Evolutionary conservation across 2,113 vertebrate genomes (phyloP).

Genomic region (Suricata suricatta): DNA sequence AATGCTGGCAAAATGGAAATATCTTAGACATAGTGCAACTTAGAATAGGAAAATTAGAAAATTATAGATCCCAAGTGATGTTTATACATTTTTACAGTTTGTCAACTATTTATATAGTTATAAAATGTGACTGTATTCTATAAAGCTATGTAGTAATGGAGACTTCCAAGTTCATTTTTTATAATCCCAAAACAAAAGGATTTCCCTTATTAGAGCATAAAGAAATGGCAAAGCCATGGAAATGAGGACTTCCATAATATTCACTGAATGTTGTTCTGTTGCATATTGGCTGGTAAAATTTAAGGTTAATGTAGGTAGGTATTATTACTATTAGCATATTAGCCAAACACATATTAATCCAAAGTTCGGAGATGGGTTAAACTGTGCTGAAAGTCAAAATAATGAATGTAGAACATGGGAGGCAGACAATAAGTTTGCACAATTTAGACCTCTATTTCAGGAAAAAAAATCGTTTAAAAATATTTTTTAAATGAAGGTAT

Average conservation of each 20-base stretch:
- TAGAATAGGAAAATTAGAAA: background rate
- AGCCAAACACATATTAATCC: background rate
- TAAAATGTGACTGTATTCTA: background rate
- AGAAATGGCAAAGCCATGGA: background rate
- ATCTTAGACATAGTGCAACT: background rate
- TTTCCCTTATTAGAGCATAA: background rate
- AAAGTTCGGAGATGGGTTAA: background rate
- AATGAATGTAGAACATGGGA: conserved; percentile 2
- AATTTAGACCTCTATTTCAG: background rate
- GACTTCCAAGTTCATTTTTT: background rate
- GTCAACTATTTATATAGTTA: background rate
- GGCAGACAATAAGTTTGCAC: background rate
- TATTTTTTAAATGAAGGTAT: conserved; percentile 42
- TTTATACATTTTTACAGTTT: background rate
- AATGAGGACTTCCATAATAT: background rate
- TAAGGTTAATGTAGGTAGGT: conserved; percentile 39
- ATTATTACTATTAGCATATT: background rate
- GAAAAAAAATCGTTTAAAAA: background rate
- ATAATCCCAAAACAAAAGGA: background rate
- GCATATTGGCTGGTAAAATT: background rate
- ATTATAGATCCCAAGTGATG: background rate
- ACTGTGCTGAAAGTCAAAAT: background rate
- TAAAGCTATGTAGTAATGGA: background rate
- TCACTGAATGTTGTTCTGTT: background rate
- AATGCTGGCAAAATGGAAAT: background rate